Evolutionary conservation across 2,888 invertebrate genomes (phyloP), one percentile per base, ranked within the genome.

Genomic region (Xanthia icteritia): DNA sequence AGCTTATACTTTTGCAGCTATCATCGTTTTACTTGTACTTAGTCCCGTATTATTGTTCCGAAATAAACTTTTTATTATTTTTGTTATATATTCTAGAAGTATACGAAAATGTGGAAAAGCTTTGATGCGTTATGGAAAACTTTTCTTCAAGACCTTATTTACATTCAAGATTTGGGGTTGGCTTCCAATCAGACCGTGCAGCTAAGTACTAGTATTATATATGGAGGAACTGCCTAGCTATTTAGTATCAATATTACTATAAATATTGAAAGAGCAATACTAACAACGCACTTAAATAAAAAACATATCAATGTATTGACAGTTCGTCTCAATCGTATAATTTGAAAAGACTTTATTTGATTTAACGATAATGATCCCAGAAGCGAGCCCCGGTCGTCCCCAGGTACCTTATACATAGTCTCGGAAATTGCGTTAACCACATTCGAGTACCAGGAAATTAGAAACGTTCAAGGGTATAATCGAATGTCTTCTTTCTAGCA

Each of bases 401-500:
- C 94, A 93, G 95, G 95, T 95, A 95, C 92, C 89, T 90, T 89
- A 91, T 90, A 92, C 92, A 92, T 93, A 93, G 93, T 89, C 93
- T 94, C 95, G 96, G 96, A 96, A 96, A 96, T 96, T 96, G 95
- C 94, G 95, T 95, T 96, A 96, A 95, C 96, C 96, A 95, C 95
- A 94, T 95, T 94, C 93, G 93, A 94, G 92, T 93, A 94, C 94
- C 96, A 96, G 96, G 96, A 96, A 96, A 96, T 96, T 96, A 96
- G 96, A 95, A 96, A 96, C 94, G 96, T 95, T 96, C 93, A 93
- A 94, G 94, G 93, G 93, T 95, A 94, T 96, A 95, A 96, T 96
- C 96, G 95, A 96, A 96, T 95, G 94, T 94, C 94, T n/a, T 93
- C 92, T 91, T 90, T 91, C 91, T 92, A 92, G 91, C 91, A 91